Evolutionary conservation across 2,888 invertebrate species (phyloP), one percentile per base, ranked within the genome.

Genomic region (Colostygia pectinataria): DNA sequence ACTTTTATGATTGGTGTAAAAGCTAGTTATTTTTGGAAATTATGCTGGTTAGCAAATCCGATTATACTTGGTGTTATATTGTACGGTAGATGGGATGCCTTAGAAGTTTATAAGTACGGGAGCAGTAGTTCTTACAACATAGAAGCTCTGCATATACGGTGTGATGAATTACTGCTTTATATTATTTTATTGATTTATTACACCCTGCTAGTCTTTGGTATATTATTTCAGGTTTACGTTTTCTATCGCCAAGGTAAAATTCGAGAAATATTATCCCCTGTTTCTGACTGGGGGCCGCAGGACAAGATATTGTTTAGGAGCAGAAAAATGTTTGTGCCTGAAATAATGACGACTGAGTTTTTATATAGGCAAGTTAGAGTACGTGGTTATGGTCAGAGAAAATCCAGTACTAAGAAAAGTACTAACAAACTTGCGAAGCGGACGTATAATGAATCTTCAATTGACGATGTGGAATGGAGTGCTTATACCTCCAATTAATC

Each of bases 271-370:
- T 64, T 83, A 51, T 43, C 27, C 3, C 77, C 87, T 3, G 62
- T 65, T n/a, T 38, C 49, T 8, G 64, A 57, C 37, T 90, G 87
- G 88, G 90, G 90, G 1, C 90, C 90, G 0, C 63, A 29, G 25
- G 83, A 90, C 52, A 63, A 55, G 6, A 62, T 80, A 53, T 69
- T 90, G 41, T 77, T 61, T 39, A 81, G 80, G 55, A 90, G 90
- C 57, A 77, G 90, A 57, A 79, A 76, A 59, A 86, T 90, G 85
- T 90, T 90, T 65, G 77, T 84, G 0, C 87, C 91, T 0, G 84
- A 90, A 70, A 83, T 89, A 59, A 90, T 90, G 90, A 90, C 90
- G 0, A 77, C 87, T 47, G 90, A 90, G 57, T 90, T 90, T 71
- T 57, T 90, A 31, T 90, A 90, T 49, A 68, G 90, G 40, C 91